Evolutionary conservation across 2,113 vertebrate genomes (phyloP).

Genomic region (Cyprinodon variegatus): DNA sequence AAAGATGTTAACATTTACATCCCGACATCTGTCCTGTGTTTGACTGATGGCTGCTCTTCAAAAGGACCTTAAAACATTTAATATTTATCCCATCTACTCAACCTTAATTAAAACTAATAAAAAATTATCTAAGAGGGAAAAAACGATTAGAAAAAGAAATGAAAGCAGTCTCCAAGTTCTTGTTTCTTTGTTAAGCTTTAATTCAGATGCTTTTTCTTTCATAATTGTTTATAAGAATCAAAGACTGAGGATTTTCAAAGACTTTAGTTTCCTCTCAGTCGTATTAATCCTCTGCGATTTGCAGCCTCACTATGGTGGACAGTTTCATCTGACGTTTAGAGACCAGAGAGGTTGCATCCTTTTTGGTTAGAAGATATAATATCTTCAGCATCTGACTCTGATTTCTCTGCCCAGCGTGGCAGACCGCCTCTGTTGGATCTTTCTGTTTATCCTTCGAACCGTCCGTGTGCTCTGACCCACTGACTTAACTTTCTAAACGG

Average conservation of each 20-base stretch:
- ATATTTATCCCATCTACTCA: neutral
- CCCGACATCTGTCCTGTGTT: neutral
- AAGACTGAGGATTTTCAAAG: conserved; percentile 26
- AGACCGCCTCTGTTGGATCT: conserved; percentile 22
- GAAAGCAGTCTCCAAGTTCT: conserved; percentile 16
- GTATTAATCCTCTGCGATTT: conserved; percentile 18
- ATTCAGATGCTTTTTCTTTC: conserved; percentile 33
- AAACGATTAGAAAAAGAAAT: conserved; percentile 27
- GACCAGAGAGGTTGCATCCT: conserved; percentile 30
- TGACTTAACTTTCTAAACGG: conserved; percentile 50
- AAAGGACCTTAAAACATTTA: neutral
- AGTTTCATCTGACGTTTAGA: conserved; percentile 34
- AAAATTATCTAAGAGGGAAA: neutral
- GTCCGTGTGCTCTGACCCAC: conserved; percentile 48
- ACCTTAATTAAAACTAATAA: neutral
- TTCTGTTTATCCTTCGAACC: conserved; percentile 23
- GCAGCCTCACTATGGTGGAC: conserved; percentile 36
- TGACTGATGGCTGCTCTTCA: neutral
- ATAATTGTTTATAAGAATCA: conserved; percentile 18
- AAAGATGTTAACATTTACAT: neutral
- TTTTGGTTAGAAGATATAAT: conserved; percentile 44
- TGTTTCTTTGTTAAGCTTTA: conserved; percentile 3
- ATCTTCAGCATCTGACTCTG: conserved; percentile 15
- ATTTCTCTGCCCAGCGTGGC: conserved; percentile 40
- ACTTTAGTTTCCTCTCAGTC: conserved; percentile 25